Evolutionary conservation across 2,888 invertebrate species (phyloP).

Genomic region (Parnassius glacialis): DNA sequence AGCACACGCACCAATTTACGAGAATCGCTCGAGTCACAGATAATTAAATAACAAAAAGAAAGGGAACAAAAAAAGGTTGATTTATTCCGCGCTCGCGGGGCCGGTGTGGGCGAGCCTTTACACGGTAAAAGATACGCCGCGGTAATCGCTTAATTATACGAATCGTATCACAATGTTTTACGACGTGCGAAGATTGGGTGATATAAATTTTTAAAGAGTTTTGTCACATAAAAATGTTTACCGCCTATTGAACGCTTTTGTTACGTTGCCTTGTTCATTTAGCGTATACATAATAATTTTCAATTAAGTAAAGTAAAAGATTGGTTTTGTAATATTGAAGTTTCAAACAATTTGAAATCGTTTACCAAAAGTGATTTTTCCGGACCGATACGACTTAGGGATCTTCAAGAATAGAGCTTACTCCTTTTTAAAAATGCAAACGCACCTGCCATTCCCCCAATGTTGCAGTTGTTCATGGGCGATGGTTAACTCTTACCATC

Average conservation of each 20-base stretch:
- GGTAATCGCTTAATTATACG: slow-evolving; percentile 34
- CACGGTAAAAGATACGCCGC: slow-evolving; percentile 26
- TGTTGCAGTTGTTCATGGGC: too few relatives aligned
- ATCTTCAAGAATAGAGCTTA: too few relatives aligned
- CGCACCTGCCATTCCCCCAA: too few relatives aligned
- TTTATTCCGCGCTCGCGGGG: slow-evolving; percentile 45
- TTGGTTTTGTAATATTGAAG: too few relatives aligned
- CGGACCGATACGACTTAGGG: too few relatives aligned
- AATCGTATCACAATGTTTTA: slow-evolving; percentile 30
- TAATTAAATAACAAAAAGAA: slow-evolving; percentile 72
- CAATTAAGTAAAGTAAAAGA: too few relatives aligned
- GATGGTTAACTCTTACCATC: too few relatives aligned
- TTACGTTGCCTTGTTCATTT: not conserved
- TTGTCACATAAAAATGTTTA: slow-evolving; percentile 21
- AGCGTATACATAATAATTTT: too few relatives aligned
- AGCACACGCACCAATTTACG: slow-evolving; percentile 55
- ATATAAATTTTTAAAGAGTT: slow-evolving; percentile 14
- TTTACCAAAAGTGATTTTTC: too few relatives aligned
- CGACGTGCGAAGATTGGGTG: slow-evolving; percentile 30
- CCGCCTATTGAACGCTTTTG: not conserved
- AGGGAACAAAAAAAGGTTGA: slow-evolving; percentile 47
- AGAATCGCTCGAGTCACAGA: slow-evolving; percentile 58
- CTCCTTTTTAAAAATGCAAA: too few relatives aligned
- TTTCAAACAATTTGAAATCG: too few relatives aligned
- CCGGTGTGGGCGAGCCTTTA: slow-evolving; percentile 34